Evolutionary conservation across 2,797 vertebrate genomes (phyloP).

Genomic region (Loris lydekkerianus): DNA sequence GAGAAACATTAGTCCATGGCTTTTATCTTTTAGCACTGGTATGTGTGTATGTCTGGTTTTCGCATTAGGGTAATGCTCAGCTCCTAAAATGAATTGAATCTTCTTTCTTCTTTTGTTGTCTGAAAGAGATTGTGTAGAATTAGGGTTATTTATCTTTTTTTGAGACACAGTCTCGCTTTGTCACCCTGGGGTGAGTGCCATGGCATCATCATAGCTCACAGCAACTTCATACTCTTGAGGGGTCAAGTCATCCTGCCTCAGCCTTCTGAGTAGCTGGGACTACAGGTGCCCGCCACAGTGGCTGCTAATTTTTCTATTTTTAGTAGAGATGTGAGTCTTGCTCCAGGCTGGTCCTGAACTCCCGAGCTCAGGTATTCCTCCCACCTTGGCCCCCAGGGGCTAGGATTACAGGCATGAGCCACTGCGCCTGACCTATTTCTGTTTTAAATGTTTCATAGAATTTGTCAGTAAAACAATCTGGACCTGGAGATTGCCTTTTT

Average conservation of each 20-base stretch:
- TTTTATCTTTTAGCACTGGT: background rate
- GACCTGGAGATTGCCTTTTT: background rate
- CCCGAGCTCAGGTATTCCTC: no score
- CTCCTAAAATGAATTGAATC: conserved; percentile 30
- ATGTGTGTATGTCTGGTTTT: background rate
- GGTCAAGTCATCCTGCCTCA: no score
- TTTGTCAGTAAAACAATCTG: background rate
- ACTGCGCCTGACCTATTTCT: background rate
- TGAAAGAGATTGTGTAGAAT: background rate
- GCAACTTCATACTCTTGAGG: no score
- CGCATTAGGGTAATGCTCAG: background rate
- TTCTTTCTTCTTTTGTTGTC: background rate
- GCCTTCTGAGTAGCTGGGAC: no score
- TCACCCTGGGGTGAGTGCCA: no score
- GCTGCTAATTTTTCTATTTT: no score
- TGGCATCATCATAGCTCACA: no score
- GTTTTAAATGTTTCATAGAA: conserved; percentile 8
- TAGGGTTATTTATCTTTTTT: background rate
- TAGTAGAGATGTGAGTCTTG: no score
- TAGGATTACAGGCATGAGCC: no score
- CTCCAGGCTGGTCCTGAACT: no score
- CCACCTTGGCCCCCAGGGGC: no score
- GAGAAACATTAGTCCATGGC: background rate
- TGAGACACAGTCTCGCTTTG: background rate
- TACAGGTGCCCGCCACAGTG: no score